phyloP scores from a whole-genome alignment of 2,888 invertebrate genomes.

The Spialia ferax region DNA sequence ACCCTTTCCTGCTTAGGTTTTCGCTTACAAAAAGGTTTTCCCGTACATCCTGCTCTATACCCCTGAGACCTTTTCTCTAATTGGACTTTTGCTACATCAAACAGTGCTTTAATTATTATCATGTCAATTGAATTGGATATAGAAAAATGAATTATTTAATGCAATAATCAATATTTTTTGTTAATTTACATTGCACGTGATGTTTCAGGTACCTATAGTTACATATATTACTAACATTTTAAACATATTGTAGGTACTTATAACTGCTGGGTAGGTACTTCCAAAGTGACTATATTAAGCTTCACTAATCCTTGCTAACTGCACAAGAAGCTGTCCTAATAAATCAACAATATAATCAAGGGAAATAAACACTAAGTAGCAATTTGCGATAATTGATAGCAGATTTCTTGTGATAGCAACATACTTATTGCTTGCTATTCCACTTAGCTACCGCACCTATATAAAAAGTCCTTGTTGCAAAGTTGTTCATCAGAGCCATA shows the following conservation, averaged over 20 bases:
- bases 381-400: slow-evolving; percentile 41
- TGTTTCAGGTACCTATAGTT: too few relatives aligned
- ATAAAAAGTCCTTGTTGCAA: slow-evolving; percentile 30
- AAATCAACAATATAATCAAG: slow-evolving; percentile 41
- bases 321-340: slow-evolving; percentile 36
- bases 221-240: too few relatives aligned
- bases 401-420: slow-evolving; percentile 37
- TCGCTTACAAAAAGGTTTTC: too few relatives aligned
- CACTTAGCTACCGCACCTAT: slow-evolving; percentile 30
- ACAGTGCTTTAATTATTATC: too few relatives aligned
- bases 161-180: too few relatives aligned
- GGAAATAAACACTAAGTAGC: slow-evolving; percentile 40
- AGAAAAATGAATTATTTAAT: too few relatives aligned
- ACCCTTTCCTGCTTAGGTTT: too few relatives aligned
- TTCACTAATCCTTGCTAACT: slow-evolving; percentile 9
- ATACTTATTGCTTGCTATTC: slow-evolving; percentile 36
- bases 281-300: neutral
- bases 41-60: too few relatives aligned
- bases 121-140: too few relatives aligned
- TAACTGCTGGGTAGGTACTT: neutral
- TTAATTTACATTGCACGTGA: too few relatives aligned
- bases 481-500: slow-evolving; percentile 26
- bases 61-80: too few relatives aligned
- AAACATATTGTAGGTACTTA: neutral
- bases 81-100: too few relatives aligned